A percentile compares a stretch with the other conserved stretches of the same genome.
Conservation (phyloP, 2,113 vertebrate genomes). For the Cervus canadensis region DNA sequence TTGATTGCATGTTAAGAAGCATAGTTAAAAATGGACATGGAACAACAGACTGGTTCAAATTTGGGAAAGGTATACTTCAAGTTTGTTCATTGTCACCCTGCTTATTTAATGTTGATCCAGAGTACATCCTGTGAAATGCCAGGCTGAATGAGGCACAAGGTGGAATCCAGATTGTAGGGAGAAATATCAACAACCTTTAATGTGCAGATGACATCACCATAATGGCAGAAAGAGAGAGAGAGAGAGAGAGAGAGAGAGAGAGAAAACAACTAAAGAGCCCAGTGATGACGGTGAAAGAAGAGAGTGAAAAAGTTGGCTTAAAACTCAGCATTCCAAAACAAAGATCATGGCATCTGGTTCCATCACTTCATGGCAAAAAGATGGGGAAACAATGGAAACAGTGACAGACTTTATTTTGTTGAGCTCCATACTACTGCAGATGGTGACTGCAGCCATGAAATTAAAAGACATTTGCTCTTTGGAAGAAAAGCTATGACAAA, state of each 20-base stretch:
- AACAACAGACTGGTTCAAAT: neutral
- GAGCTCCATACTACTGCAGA: neutral
- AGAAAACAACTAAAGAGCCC: neutral
- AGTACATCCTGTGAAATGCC: neutral
- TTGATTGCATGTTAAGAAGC: neutral
- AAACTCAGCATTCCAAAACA: neutral
- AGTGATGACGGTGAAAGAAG: neutral
- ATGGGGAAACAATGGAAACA: neutral
- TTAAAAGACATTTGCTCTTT: neutral
- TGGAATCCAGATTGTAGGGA: neutral
- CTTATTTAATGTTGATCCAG: neutral
- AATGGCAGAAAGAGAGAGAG: neutral
- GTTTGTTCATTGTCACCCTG: neutral
- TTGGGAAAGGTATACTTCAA: neutral
- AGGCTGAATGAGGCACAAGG: neutral
- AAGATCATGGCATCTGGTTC: neutral
- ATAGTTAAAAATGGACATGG: neutral
- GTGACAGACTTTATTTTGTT: neutral
- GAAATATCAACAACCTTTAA: neutral
- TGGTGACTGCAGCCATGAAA: neutral
- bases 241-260: too few species aligned
- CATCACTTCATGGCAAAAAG: neutral
- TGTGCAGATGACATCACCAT: neutral
- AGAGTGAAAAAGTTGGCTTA: neutral
- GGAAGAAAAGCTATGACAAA: neutral